phyloP scores from a whole-genome alignment of 2,888 invertebrate species.

The Spisula subtruncata region DNA sequence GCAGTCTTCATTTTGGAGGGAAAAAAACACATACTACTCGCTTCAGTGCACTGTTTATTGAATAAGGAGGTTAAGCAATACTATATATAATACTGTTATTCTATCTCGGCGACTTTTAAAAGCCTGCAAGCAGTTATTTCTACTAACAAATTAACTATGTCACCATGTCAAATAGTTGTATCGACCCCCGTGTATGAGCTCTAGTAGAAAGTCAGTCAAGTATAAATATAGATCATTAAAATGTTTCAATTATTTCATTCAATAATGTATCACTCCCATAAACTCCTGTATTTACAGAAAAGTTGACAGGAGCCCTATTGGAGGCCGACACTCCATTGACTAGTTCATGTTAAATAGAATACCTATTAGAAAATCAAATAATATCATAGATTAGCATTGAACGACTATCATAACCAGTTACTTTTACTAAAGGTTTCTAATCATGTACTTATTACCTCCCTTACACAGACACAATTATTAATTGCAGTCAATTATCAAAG shows the following conservation, averaged over 20 bases:
- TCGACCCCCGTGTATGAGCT: not conserved
- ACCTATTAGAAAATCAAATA: not conserved
- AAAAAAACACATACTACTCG: conserved; percentile 37
- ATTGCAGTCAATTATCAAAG: not conserved
- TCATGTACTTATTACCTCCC: not conserved
- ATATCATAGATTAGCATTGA: not conserved
- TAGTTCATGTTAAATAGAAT: not conserved
- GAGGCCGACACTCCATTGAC: not conserved
- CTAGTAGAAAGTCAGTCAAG: not conserved
- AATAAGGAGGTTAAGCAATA: conserved; percentile 2
- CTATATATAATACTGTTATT: conserved; percentile 27
- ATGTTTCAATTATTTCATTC: conserved; percentile 12
- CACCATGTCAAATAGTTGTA: conserved; percentile 3
- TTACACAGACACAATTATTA: not conserved
- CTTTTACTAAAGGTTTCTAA: not conserved
- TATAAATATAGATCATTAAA: not conserved
- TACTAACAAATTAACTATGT: conserved; percentile 20
- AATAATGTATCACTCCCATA: not conserved
- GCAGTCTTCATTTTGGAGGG: conserved; percentile 44
- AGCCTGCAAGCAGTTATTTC: not conserved
- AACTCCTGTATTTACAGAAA: not conserved
- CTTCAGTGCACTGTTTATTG: conserved; percentile 38
- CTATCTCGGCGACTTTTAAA: not conserved
- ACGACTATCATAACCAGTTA: not conserved
- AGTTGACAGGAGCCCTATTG: not conserved